Evolutionary conservation across 2,113 vertebrate species (phyloP), one percentile per base, ranked within the genome.

Genomic region (Rhinoptilus africanus): DNA sequence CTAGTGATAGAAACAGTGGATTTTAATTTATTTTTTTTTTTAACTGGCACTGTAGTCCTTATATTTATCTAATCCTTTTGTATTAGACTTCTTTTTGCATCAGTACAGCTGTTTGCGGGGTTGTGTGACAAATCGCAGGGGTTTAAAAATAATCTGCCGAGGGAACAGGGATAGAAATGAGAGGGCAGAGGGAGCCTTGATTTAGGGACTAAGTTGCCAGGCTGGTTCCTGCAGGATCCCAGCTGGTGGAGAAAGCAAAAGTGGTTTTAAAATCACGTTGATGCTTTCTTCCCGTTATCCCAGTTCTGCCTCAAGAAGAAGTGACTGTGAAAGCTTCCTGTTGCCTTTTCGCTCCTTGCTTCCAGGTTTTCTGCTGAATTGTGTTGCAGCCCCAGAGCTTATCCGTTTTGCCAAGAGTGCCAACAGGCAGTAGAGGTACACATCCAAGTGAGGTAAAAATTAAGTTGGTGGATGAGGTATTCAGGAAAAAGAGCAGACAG

Each of bases 171-270:
- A 30, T 78, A 78, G 51, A 84, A 95, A 39, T 34, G 35, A 53
- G 77, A 89, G 60, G 27, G 41, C 43, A 54, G 48, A 57, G 50
- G 5, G 24, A 63, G 35, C 56, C 71, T 48, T 60, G 45, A 63
- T 91, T 57, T 43, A 77, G 84, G 89, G 59, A 62, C 26, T 47
- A 50, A 48, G 39, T 68, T 6, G 41, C 63, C 50, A 22, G 20
- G 19, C 75, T 69, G 67, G 34, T 76, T 90, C 57, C 88, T 64
- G 66, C 12, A 4, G 56, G 23, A 22, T 79, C 68, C 63, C 62
- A 56, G 62, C n/a, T 82, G 73, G 8, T 47, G 47, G 41, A 92
- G 37, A 91, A 96, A 88, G 93, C 53, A 88, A 60, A 95, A 85
- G 28, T 51, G 48, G 3, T 92, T 56, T 78, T 88, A 27, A 79